Base-by-base conservation (phyloP, 1,140 invertebrate species). In the Aphaenogaster floridana region DNA sequence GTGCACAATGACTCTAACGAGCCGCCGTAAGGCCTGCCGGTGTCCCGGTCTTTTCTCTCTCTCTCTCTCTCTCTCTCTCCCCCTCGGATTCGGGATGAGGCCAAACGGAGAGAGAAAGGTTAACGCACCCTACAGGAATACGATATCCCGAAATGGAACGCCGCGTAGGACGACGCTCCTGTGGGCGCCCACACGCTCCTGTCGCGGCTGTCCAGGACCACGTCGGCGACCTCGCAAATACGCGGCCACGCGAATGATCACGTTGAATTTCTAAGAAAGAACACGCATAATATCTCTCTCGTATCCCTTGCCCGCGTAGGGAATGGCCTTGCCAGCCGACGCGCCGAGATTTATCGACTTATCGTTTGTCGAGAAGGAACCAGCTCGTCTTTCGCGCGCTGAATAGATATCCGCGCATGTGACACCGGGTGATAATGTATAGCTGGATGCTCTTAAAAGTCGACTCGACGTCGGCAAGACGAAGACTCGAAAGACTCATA, bases 1-100 rank as follows among this genome's bases (percentile, higher is more conserved):
- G 87, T 86, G 83, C 91, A 91, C 92, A 91, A 93, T 93, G 89
- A 88, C 90, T 91, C 91, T 91, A 90, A 92, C 89, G 92, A 92
- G 90, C 91, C 78, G 87, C 76, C 42, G 87, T 89, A 86, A 78
- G 57, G 63, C 66, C 61, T 63, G 74, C 77, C 28, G 64, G 79
- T 88, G 71, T 90, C 71, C 52, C 34, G 87, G 69, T 79, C 84
- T 86, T 87, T 80, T 88, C 74, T 74, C 85, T 66, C 57, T 61
- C 64, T 54, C n/a, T 64, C 39, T 69, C 34, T 36, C 69, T 71
- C 39, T 66, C 11, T 28, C 21, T 21, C 21, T 21, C 21, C 61
- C 80, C 63, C 69, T 86, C 36, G 80, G 86, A 88, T 90, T 90
- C 81, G 88, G 89, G 88, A 84, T 77, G 50, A 66, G 88, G 76